Evolutionary conservation across 2,888 invertebrate genomes (phyloP), one percentile per base, ranked within the genome.

Genomic region (Agelastica alni): DNA sequence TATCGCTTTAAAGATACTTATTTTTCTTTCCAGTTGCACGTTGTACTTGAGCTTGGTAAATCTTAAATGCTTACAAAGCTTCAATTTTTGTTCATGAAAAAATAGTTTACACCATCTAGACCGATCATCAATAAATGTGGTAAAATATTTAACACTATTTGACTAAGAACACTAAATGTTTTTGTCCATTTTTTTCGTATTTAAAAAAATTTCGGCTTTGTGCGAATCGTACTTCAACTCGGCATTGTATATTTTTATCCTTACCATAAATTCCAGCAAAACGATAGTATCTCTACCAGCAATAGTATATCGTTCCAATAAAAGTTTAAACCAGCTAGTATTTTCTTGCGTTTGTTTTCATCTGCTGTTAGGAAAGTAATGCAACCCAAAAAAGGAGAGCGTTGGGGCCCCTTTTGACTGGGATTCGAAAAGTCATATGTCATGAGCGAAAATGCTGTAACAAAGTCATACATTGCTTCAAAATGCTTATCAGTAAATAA

Each of bases 381-480:
- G 69, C 93, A 91, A 42, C 85, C 79, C 61, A 83, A 81, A 51
- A 92, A 81, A 0, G 96, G 96, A 53, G 94, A 90, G n/a, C n/a
- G n/a, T 78, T 96, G 96, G 0, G 96, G 93, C 32, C 95, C 92
- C 67, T 92, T 92, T 67, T 88, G 83, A 72, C 89, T 87, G 7
- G 88, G 81, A 73, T 79, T 89, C 2, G 95, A 95, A 76, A 85
- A 96, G 75, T 97, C 96, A 71, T 97, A 97, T 0, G 96, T 96
- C 96, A 96, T 96, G n/a, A 97, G 80, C 22, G 95, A 95, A 71
- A 96, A 93, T 16, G 86, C 91, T 67, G 88, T 87, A 0, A 96
- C 85, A 73, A 87, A 81, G 3, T 88, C 85, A 58, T 87, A 86
- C 43, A 96, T 81, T 39, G 83, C 82, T 67, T 91, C 85, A 74